Evolutionary conservation across 2,113 vertebrate species (phyloP).

Genomic region (Trogon surrucura): DNA sequence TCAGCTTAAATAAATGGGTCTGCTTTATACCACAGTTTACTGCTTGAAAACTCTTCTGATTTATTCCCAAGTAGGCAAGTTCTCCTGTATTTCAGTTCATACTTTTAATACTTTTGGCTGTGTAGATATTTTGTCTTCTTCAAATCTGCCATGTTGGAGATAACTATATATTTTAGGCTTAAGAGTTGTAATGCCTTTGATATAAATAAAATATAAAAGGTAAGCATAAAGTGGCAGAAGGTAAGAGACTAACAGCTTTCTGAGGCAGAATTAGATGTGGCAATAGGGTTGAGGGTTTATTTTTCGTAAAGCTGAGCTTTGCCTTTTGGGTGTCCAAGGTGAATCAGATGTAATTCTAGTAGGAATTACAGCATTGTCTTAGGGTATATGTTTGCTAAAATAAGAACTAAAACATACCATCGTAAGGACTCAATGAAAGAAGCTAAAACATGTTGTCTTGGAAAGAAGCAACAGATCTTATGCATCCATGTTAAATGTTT

Average conservation of each 20-base stretch:
- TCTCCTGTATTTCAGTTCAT: neutral
- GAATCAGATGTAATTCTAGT: neutral
- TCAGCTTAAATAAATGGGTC: neutral
- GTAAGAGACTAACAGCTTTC: neutral
- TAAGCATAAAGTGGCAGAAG: neutral
- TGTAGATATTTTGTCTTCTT: neutral
- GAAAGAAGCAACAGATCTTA: neutral
- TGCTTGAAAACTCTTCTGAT: neutral
- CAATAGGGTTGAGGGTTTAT: neutral
- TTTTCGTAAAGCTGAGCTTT: neutral
- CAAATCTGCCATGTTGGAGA: neutral
- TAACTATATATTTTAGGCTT: neutral
- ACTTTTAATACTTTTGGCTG: constrained; percentile 5
- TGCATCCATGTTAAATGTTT: neutral
- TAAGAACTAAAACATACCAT: neutral
- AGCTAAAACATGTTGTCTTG: neutral
- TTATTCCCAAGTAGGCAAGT: constrained; percentile 13
- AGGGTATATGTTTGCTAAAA: neutral
- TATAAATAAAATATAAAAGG: neutral
- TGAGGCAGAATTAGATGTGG: neutral
- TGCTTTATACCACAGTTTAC: constrained; percentile 15
- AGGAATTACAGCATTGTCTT: neutral
- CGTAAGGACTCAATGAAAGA: too few species aligned
- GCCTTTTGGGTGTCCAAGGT: neutral
- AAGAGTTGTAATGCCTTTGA: neutral